These are phyloP conservation scores for Nothocercus nigrocapillus DNA, from an alignment of 2,113 vertebrate genomes.

Conservation along the genomic window DNA sequence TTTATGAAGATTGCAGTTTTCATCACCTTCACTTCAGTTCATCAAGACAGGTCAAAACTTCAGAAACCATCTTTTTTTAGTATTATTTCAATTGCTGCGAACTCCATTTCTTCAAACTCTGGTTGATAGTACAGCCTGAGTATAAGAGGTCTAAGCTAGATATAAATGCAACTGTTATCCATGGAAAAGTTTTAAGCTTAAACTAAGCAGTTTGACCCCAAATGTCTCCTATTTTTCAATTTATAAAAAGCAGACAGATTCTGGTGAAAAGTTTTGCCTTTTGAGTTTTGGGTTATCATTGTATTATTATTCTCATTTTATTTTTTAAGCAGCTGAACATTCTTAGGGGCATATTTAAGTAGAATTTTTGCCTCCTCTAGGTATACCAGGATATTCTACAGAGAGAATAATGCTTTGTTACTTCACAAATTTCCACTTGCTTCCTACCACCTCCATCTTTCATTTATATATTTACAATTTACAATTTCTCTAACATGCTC, in stretches of 20 bases:
- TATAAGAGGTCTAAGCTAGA: neutral
- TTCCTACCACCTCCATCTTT: neutral
- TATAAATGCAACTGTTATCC: conserved; percentile 34
- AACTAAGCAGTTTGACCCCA: neutral
- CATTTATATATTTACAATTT: neutral
- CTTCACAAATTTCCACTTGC: neutral
- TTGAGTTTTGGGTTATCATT: neutral
- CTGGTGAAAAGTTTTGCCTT: neutral
- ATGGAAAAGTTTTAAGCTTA: conserved; percentile 28
- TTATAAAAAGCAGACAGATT: neutral
- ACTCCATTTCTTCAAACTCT: conserved; percentile 57
- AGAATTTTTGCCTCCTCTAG: neutral
- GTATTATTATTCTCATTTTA: neutral
- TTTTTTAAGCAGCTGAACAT: neutral
- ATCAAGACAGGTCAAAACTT: conserved; percentile 70
- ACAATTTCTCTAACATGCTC: neutral
- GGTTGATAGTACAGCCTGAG: neutral
- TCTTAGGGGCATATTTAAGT: neutral
- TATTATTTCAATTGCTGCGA: conserved; percentile 1
- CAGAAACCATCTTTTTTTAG: conserved; percentile 36
- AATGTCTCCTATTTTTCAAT: conserved; percentile 21
- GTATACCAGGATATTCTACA: neutral
- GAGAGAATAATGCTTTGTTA: neutral
- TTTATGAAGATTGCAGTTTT: conserved; percentile 82
- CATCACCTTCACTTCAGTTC: conserved; percentile 69